Evolutionary conservation across 2,888 invertebrate genomes (phyloP).

Genomic region (Laothoe populi): DNA sequence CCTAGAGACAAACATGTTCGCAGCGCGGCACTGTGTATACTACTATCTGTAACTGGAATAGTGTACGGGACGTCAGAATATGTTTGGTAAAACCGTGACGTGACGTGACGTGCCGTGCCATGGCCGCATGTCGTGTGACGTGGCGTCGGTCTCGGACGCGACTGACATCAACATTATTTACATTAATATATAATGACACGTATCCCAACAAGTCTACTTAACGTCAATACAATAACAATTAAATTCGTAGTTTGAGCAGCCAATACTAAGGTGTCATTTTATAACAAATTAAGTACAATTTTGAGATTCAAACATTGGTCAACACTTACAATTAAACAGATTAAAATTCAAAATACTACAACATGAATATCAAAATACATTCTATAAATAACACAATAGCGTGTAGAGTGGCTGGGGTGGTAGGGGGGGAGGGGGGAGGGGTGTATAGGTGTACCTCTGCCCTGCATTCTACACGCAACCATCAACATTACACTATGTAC

Average conservation of each 20-base stretch:
- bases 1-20: too few species aligned
- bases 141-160: not conserved
- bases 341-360: constrained; percentile 37
- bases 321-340: constrained; percentile 31
- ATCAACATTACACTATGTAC: constrained; percentile 44
- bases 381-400: constrained; percentile 35
- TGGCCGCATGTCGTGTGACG: too few species aligned
- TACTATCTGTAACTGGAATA: too few species aligned
- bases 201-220: not conserved
- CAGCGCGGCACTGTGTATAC: too few species aligned
- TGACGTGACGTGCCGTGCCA: too few species aligned
- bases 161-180: constrained; percentile 1
- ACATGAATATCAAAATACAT: constrained; percentile 42
- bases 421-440: too few species aligned
- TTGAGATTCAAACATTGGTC: constrained; percentile 59
- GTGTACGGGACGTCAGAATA: too few species aligned
- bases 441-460: too few species aligned
- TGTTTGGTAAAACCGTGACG: too few species aligned
- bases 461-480: not conserved
- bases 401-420: constrained; percentile 12
- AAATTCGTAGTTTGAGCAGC: constrained; percentile 36
- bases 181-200: too few species aligned
- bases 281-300: constrained; percentile 60
- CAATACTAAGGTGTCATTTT: constrained; percentile 24
- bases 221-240: not conserved